A percentile compares a stretch with the other conserved stretches of the same genome.
Conservation (phyloP, 2,113 vertebrate genomes). For the Dascyllus trimaculatus region DNA sequence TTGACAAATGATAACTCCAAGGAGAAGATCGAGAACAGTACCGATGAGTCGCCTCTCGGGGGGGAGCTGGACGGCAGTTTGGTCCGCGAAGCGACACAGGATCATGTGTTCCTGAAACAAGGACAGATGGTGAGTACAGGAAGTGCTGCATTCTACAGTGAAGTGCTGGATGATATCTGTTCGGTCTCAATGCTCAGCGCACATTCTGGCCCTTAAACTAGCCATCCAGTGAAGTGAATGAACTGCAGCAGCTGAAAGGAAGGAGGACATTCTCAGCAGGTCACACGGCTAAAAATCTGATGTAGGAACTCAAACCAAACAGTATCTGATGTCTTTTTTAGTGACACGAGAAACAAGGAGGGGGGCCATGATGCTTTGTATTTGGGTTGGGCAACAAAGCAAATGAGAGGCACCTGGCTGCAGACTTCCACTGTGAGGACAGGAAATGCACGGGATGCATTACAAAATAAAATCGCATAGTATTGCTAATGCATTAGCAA, state of each 20-base stretch:
- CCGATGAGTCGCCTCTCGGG: constrained; percentile 89
- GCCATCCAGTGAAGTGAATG: neutral
- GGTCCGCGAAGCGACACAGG: constrained; percentile 97
- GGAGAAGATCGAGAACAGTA: constrained; percentile 65
- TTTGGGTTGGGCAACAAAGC: no score
- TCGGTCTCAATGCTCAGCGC: neutral
- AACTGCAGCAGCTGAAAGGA: neutral
- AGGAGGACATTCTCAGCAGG: neutral
- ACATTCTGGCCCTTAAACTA: neutral
- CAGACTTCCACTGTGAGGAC: no score
- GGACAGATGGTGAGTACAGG: neutral
- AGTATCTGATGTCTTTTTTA: neutral
- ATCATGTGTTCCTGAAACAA: constrained; percentile 95
- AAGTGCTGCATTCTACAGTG: neutral
- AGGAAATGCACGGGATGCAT: no score
- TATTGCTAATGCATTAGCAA: no score
- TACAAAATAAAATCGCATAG: no score
- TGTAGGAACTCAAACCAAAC: neutral
- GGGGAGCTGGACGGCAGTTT: constrained; percentile 93
- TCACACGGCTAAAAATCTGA: no score
- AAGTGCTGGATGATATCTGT: neutral
- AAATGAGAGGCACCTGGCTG: no score
- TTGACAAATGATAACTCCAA: no score
- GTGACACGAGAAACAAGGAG: no score
- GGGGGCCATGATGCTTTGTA: neutral